Percentiles rank a stretch among this genome's conserved stretches.
Evolutionary conservation across 2,888 invertebrate genomes (phyloP).

Genomic region (Candidula unifasciata): DNA sequence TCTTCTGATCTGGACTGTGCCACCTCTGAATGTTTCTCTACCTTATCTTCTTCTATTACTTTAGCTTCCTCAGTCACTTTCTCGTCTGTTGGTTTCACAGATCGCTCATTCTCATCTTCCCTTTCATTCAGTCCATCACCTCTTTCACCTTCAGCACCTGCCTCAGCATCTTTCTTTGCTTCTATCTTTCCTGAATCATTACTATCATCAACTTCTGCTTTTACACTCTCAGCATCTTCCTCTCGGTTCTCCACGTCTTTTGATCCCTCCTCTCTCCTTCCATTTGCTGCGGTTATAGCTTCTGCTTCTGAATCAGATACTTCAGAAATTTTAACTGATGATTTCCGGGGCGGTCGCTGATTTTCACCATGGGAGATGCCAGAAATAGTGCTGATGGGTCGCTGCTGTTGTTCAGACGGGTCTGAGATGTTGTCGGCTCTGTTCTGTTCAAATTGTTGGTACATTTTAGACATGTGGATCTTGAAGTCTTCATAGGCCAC

Average conservation of each 20-base stretch:
- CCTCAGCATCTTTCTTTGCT: constrained; percentile 55
- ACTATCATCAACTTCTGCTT: constrained; percentile 18
- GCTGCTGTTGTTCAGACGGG: constrained; percentile 92
- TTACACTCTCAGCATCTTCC: constrained; percentile 58
- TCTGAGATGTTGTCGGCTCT: constrained; percentile 96
- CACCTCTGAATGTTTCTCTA: neutral
- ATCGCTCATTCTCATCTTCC: neutral
- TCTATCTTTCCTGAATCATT: constrained; percentile 9
- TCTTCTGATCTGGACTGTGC: neutral
- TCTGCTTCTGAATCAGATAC: constrained; percentile 58
- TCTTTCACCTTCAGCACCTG: constrained; percentile 57
- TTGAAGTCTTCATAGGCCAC: constrained; percentile 99
- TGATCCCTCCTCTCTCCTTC: constrained; percentile 34
- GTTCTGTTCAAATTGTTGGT: constrained; percentile 88
- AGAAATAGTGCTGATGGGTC: constrained; percentile 96
- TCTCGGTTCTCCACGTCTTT: constrained; percentile 3
- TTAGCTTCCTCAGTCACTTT: constrained; percentile 42
- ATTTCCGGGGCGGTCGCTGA: constrained; percentile 62
- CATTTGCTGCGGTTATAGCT: constrained; percentile 54
- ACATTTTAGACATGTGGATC: constrained; percentile 96
- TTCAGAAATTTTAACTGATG: constrained; percentile 72
- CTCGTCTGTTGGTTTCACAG: neutral
- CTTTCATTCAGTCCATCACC: constrained; percentile 44
- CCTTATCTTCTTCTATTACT: neutral
- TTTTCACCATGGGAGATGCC: constrained; percentile 80